phyloP scores from a whole-genome alignment of 1,140 invertebrate species.

The Glossosoma conforme region DNA sequence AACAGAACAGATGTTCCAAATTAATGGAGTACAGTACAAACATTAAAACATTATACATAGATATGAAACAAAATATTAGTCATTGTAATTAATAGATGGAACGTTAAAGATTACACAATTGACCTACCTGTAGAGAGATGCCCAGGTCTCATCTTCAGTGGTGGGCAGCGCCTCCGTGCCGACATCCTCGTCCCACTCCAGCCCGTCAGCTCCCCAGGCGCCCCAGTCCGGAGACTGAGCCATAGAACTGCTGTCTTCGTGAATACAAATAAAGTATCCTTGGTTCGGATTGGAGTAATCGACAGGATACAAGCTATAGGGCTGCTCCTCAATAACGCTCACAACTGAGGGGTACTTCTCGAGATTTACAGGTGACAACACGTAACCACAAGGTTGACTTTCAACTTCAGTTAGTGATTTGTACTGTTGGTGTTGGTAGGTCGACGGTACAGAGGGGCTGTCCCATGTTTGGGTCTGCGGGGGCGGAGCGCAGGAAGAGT shows the following conservation, averaged over 20 bases:
- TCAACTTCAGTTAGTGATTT: not conserved
- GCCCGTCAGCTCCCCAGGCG: constrained; percentile 11
- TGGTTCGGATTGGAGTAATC: constrained; percentile 28
- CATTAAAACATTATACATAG: no score
- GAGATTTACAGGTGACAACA: constrained; percentile 3
- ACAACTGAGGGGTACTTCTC: not conserved
- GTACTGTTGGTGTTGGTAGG: no score
- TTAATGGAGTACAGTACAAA: no score
- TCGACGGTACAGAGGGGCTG: not conserved
- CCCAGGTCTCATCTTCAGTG: constrained; percentile 26
- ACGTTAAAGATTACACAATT: no score
- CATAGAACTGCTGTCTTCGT: constrained; percentile 23
- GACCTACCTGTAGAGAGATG: constrained; percentile 25
- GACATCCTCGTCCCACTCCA: constrained; percentile 30
- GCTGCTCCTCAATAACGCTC: not conserved
- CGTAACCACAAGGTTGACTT: constrained; percentile 8
- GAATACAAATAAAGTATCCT: constrained; percentile 29
- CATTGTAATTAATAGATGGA: no score
- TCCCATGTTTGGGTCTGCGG: constrained; percentile 1
- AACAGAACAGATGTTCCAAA: no score
- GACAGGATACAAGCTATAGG: constrained; percentile 17
- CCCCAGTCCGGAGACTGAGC: constrained; percentile 19
- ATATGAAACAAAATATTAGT: no score
- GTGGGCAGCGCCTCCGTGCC: constrained; percentile 7
- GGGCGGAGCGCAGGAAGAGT: not conserved